Evolutionary conservation across 2,888 invertebrate genomes (phyloP).

Genomic region (Polydrusus pterygomalis): DNA sequence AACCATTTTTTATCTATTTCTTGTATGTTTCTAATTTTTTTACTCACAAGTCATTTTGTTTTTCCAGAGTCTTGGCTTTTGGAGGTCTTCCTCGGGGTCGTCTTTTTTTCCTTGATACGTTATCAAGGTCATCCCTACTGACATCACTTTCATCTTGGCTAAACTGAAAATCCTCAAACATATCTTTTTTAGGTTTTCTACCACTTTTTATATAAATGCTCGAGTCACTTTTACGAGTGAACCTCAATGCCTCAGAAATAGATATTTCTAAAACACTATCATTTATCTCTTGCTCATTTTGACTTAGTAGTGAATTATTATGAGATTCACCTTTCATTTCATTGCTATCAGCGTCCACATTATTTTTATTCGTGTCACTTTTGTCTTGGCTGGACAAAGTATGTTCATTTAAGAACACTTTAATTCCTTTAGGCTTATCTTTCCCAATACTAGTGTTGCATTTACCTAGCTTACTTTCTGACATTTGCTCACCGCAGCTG

Average conservation of each 20-base stretch:
- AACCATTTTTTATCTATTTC: too few relatives aligned
- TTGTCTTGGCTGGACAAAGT: not conserved
- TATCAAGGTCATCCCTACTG: not conserved
- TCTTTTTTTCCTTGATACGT: not conserved
- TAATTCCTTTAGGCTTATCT: not conserved
- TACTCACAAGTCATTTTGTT: not conserved
- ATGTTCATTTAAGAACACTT: not conserved
- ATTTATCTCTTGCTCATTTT: conserved; percentile 5
- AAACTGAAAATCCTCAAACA: not conserved
- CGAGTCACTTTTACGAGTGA: not conserved
- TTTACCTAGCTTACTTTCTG: not conserved
- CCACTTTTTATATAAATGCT: not conserved
- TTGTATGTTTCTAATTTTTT: too few relatives aligned
- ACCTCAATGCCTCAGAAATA: not conserved
- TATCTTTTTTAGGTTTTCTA: not conserved
- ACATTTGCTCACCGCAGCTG: not conserved
- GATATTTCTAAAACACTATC: not conserved
- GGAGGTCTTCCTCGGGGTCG: conserved; percentile 2
- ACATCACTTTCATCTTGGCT: conserved; percentile 22
- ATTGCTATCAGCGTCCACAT: not conserved
- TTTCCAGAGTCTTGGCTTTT: not conserved
- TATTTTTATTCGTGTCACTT: not conserved
- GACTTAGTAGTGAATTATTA: conserved; percentile 8
- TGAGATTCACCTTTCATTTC: not conserved
- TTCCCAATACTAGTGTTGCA: not conserved